phyloP scores from a whole-genome alignment of 2,797 vertebrate genomes.

The Ibycter americanus region DNA sequence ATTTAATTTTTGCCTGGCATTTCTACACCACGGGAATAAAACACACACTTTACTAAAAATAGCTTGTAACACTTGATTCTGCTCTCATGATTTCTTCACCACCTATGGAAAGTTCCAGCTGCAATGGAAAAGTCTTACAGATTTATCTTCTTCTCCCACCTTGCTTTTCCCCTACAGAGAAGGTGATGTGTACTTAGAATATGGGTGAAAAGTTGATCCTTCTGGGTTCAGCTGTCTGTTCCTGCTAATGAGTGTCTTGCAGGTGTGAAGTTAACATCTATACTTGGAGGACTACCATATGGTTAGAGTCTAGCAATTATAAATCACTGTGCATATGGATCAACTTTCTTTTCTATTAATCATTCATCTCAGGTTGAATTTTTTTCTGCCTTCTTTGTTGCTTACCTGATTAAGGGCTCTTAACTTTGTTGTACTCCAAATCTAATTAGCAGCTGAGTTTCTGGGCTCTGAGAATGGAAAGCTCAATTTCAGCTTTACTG shows the following conservation, averaged over 20 bases:
- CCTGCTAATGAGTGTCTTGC: conserved; percentile 15
- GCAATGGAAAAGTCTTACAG: not conserved
- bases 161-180: not conserved
- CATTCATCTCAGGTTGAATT: not conserved
- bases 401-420: not conserved
- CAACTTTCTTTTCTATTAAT: conserved; percentile 13
- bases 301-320: conserved; percentile 19
- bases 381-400: not conserved
- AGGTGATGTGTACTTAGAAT: not conserved
- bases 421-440: not conserved
- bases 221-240: not conserved
- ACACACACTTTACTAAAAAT: not conserved
- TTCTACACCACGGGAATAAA: not conserved
- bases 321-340: not conserved
- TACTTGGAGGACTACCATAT: not conserved
- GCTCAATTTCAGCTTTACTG: not conserved
- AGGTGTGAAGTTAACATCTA: conserved; percentile 24
- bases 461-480: not conserved
- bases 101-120: not conserved
- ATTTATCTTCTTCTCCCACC: not conserved
- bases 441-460: not conserved
- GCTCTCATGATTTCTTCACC: not conserved
- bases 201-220: not conserved
- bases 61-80: not conserved
- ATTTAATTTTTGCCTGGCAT: not conserved